Evolutionary conservation across 1,140 invertebrate genomes (phyloP), one percentile per base, ranked within the genome.

Genomic region (Idris sp.): DNA sequence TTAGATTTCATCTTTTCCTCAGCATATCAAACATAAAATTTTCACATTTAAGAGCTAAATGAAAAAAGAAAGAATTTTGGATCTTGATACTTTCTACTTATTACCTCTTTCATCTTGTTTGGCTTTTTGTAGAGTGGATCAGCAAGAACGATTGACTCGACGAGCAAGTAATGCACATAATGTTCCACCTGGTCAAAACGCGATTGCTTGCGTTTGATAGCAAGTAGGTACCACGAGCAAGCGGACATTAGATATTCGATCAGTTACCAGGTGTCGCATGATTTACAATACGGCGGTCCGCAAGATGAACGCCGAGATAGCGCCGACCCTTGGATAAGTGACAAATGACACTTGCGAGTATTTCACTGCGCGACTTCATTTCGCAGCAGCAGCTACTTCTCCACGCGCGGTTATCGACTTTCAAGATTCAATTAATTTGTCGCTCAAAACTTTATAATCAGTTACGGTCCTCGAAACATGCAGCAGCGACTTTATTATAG

Each of bases 261-360:
- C 74, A 68, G 41, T 61, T 77, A 64, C 58, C 74, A 69, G 69
- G 75, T 76, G 75, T 77, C 69, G 53, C 75, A 77, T 77, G 75
- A 77, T 77, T 77, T 77, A 77, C 69, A 69, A 71, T 71, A 74
- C 49, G 28, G 18, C 56, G 36, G 33, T 38, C 25, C 68, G 65
- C 26, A 28, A 30, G 75, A 74, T 77, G 38, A 68, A 65, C 36
- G 58, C 13, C 2, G 30, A 43, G 75, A 74, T 77, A 77, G 14
- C 19, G 15, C 56, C 8, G 58, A 25, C 11, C 51, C 54, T 61
- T 54, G 44, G 71, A 64, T 71, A 71, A 71, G 71, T 74, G 75
- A 74, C 75, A 77, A 74, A 77, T 77, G 75, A 77, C 64, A 69
- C 64, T 69, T 41, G 46, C 53, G 54, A 31, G 62, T 76, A 76